Base-by-base conservation (phyloP, 2,113 vertebrate genomes). In the Mastomys natalensis region DNA sequence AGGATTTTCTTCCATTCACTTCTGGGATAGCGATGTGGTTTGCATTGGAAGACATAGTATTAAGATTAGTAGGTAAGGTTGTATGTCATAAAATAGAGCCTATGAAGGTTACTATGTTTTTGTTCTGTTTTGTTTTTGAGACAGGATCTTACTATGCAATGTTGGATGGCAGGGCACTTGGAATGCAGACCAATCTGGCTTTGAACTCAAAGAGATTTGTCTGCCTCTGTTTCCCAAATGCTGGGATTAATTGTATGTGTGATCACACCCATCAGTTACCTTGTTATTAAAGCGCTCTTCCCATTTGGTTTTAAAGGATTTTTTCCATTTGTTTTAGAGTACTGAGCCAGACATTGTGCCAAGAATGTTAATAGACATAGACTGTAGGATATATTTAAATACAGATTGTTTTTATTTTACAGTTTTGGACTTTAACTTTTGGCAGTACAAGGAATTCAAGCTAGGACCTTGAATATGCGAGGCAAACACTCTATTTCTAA, bases 381-480 rank as follows among this genome's bases (percentile, higher is more conserved):
- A 81, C 15, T 89, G 21, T 78, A 87, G 68, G 31, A 21, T 16
- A 90, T 15, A 76, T 48, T 92, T 88, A 87, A 94, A 76, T 81
- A 95, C 31, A 90, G 19, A 68, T 3, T 76, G 77, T 74, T 58
- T 93, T 88, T 37, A 73, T 89, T 89, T 91, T 93, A 87, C 0
- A 96, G 64, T 66, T 97, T 94, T 68, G 73, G 5, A 80, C 80
- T 95, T 66, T 21, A 34, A 8, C 64, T 86, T 86, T 66, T 86
- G 26, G 40, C 60, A 66, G 29, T 86, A 86, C 43, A 66, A 86
- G 17, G 40, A 66, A 86, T 66, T 66, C 60, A 48, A 66, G 43
- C 60, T 48, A 86, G 43, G 84, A 17, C 60, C 19, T 86, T 11
- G 5, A 48, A 9, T 66, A 66, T 86, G 40, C 62, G 17, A 48